Evolutionary conservation across 2,113 vertebrate species (phyloP).

Genomic region (Carassius auratus): DNA sequence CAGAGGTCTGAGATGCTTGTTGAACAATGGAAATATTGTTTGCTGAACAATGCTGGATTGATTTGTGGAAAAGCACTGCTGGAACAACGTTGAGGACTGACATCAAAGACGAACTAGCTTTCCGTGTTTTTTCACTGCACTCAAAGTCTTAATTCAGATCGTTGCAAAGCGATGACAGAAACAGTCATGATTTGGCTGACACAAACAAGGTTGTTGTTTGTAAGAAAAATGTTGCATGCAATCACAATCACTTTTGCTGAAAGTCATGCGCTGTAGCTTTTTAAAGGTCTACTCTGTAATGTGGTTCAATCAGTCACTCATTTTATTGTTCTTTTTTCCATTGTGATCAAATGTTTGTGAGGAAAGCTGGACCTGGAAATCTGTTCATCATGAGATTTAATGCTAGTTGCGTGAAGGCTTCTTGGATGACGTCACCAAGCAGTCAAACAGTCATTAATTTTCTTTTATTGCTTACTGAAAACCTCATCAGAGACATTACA

Average conservation of each 20-base stretch:
- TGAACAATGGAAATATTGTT: conserved; percentile 52
- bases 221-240: background rate
- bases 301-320: background rate
- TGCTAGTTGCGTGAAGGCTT: background rate
- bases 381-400: conserved; percentile 38
- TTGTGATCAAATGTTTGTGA: background rate
- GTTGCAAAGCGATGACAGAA: conserved; percentile 16
- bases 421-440: conserved; percentile 17
- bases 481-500: conserved; percentile 29
- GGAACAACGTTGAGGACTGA: conserved; percentile 9
- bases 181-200: background rate
- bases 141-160: conserved; percentile 23
- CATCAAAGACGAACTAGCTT: conserved; percentile 21
- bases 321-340: background rate
- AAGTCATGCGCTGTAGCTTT: background rate
- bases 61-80: conserved; percentile 14
- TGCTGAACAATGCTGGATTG: conserved; percentile 50
- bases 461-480: conserved; percentile 8
- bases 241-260: background rate
- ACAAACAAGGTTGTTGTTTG: conserved; percentile 28
- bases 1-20: conserved; percentile 13
- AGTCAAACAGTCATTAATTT: conserved; percentile 4
- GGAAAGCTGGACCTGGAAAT: background rate
- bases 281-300: conserved; percentile 20
- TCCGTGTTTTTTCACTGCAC: background rate